These are phyloP conservation scores for Platysteira castanea DNA, from an alignment of 2,113 vertebrate genomes.

Conservation along the genomic window DNA sequence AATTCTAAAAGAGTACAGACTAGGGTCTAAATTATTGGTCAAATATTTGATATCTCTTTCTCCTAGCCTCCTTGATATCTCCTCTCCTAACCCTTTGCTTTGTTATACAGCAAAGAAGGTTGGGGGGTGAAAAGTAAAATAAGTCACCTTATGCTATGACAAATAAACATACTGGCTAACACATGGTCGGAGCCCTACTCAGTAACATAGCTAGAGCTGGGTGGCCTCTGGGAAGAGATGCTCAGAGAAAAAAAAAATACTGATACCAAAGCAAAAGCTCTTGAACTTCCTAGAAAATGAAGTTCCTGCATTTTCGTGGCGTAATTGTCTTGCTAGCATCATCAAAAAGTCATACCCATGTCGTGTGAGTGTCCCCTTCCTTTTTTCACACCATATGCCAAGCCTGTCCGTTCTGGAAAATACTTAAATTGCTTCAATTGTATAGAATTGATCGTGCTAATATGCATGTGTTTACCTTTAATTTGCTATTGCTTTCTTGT, in stretches of 20 bases:
- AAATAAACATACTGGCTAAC: neutral
- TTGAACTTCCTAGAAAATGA: neutral
- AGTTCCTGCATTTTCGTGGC: neutral
- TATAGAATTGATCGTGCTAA: neutral
- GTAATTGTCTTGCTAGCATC: neutral
- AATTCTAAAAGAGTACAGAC: neutral
- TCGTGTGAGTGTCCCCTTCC: neutral
- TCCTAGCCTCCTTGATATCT: neutral
- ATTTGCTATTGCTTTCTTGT: slow-evolving; percentile 77
- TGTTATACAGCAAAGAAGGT: neutral
- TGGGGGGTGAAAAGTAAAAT: neutral
- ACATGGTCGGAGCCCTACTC: neutral
- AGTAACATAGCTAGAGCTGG: neutral
- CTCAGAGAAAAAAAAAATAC: neutral
- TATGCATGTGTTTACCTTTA: slow-evolving; percentile 68
- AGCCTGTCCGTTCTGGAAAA: neutral
- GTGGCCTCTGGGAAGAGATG: neutral
- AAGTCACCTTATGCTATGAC: neutral
- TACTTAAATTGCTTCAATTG: neutral
- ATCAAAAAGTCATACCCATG: neutral
- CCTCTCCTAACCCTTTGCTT: too few relatives aligned
- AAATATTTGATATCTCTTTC: neutral
- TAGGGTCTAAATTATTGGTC: neutral
- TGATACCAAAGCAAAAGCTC: neutral
- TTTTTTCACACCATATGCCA: neutral